Conservation (phyloP, 2,888 invertebrate species). For the Copidosoma aretas region DNA sequence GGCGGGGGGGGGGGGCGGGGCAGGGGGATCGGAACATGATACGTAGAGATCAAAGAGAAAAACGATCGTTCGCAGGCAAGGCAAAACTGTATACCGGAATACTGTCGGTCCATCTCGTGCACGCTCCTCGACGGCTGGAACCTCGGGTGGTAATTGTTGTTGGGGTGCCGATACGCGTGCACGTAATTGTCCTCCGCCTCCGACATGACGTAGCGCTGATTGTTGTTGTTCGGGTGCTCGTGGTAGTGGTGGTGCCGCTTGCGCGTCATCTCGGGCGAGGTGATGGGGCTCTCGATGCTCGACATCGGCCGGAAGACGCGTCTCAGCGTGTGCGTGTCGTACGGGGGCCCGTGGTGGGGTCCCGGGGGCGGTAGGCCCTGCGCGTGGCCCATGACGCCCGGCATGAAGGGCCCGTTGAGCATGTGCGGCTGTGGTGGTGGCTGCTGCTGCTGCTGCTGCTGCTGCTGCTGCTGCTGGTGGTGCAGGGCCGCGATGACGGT, state of each 20-base stretch:
- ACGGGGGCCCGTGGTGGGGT: neutral
- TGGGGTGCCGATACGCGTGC: conserved; percentile 52
- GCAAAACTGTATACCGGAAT: conserved; percentile 55
- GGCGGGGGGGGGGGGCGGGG: too few species aligned
- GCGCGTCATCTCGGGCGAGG: conserved; percentile 89
- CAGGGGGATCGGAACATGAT: too few species aligned
- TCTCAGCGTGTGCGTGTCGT: conserved; percentile 72
- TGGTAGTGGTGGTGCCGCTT: conserved; percentile 74
- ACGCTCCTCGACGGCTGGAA: conserved; percentile 68
- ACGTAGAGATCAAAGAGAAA: neutral
- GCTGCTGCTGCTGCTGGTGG: neutral
- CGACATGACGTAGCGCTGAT: conserved; percentile 65
- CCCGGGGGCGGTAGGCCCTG: neutral
- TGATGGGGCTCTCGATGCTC: conserved; percentile 86
- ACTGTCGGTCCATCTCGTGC: conserved; percentile 71
- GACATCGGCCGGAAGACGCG: conserved; percentile 95
- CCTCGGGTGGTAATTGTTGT: conserved; percentile 56
- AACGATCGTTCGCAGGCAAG: neutral
- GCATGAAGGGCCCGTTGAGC: neutral
- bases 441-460: neutral
- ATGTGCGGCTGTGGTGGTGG: conserved; percentile 1
- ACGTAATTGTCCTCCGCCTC: conserved; percentile 61
- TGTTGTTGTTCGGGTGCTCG: conserved; percentile 59
- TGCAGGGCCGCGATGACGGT: conserved; percentile 39
- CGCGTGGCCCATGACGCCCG: neutral